These are phyloP conservation scores for Paracentrotus lividus DNA, from an alignment of 53 echinoderm and acorn worm genomes.

Conservation along the genomic window DNA sequence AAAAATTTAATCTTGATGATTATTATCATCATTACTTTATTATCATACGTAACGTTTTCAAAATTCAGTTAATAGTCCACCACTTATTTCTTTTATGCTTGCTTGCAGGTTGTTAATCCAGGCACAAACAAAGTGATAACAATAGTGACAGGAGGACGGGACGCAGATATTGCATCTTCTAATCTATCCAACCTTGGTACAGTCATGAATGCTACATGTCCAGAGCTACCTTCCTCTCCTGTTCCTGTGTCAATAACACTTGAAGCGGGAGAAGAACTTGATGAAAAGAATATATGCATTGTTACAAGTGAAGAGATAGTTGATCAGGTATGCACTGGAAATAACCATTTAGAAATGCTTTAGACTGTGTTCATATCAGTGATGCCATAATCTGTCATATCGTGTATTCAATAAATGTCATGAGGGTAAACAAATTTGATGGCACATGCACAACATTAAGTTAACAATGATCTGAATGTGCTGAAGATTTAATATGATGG, in stretches of 20 bases:
- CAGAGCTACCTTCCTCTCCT: background rate
- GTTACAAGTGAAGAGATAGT: constrained; percentile 51
- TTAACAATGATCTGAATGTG: too few relatives aligned
- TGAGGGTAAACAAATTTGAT: too few relatives aligned
- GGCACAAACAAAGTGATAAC: constrained; percentile 49
- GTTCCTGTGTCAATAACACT: constrained; percentile 40
- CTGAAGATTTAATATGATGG: too few relatives aligned
- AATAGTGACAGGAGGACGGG: constrained; percentile 12
- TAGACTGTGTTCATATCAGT: too few relatives aligned
- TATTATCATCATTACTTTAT: too few relatives aligned
- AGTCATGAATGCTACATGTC: constrained; percentile 12
- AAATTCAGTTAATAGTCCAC: too few relatives aligned
- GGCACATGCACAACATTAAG: too few relatives aligned
- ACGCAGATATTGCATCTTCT: constrained; percentile 7
- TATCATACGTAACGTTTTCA: too few relatives aligned
- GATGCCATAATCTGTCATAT: too few relatives aligned
- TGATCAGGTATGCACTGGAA: constrained; percentile 17
- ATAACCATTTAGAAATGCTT: too few relatives aligned
- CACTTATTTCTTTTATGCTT: background rate
- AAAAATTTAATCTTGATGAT: too few relatives aligned
- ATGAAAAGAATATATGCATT: constrained; percentile 40
- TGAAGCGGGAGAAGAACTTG: background rate
- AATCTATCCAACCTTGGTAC: background rate
- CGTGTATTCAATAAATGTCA: too few relatives aligned
- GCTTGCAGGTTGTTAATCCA: constrained; percentile 35